These are phyloP conservation scores for Glossophaga mutica DNA, from an alignment of 2,797 vertebrate genomes.

Conservation along the genomic window DNA sequence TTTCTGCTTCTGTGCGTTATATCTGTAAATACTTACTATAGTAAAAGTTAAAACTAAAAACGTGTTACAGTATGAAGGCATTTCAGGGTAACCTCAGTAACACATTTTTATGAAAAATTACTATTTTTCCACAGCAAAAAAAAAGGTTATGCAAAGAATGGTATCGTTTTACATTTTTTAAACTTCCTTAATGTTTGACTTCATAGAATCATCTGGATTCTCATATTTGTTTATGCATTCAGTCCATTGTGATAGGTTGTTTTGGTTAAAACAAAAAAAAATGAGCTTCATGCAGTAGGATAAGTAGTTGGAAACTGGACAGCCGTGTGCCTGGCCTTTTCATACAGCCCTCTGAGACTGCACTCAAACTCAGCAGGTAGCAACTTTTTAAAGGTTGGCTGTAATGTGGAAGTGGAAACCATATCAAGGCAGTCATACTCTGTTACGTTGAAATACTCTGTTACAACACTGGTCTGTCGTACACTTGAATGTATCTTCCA, in stretches of 20 bases:
- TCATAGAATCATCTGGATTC: neutral
- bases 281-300: neutral
- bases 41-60: slow-evolving; percentile 29
- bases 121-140: neutral
- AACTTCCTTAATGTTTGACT: neutral
- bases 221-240: neutral
- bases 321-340: neutral
- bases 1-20: neutral
- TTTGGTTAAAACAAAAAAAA: neutral
- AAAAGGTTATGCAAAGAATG: neutral
- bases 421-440: neutral
- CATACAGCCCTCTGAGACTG: neutral
- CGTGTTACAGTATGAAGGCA: neutral
- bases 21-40: neutral
- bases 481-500: neutral
- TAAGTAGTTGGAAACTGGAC: neutral
- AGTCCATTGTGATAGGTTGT: neutral
- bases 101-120: neutral
- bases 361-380: neutral
- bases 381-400: neutral
- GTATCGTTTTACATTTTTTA: neutral
- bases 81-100: neutral
- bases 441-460: neutral
- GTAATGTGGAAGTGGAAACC: neutral
- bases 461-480: neutral